These are phyloP conservation scores for Nycticebus coucang DNA, from an alignment of 2,113 vertebrate species.

Conservation along the genomic window DNA sequence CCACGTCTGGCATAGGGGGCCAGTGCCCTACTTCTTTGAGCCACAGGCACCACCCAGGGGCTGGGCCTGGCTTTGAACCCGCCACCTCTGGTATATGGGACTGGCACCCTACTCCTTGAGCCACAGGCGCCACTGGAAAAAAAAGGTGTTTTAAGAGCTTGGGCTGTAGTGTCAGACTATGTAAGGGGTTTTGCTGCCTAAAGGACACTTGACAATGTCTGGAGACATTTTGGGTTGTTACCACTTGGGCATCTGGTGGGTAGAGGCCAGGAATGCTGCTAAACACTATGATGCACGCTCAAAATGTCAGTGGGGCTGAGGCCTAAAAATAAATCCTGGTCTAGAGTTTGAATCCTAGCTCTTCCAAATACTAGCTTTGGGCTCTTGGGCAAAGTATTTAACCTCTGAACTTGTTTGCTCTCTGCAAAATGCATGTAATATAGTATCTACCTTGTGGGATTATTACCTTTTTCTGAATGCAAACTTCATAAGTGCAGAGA, in stretches of 20 bases:
- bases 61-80: no score
- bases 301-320: not conserved
- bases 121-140: not conserved
- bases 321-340: not conserved
- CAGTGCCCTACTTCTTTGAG: no score
- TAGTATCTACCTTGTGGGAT: not conserved
- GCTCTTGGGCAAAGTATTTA: not conserved
- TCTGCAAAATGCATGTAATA: not conserved
- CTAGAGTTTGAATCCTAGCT: not conserved
- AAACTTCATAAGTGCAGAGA: no score
- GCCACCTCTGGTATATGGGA: no score
- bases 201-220: not conserved
- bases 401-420: not conserved
- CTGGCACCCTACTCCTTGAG: no score
- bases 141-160: not conserved
- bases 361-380: conserved; percentile 7
- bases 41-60: no score
- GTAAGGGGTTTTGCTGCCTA: not conserved
- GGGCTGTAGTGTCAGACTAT: not conserved
- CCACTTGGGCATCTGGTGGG: not conserved
- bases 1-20: no score
- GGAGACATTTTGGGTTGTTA: conserved; percentile 12
- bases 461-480: not conserved
- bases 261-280: not conserved
- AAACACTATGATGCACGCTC: not conserved